These are phyloP conservation scores for Hofmannophila pseudospretella DNA, from an alignment of 2,888 invertebrate genomes.

Conservation along the genomic window DNA sequence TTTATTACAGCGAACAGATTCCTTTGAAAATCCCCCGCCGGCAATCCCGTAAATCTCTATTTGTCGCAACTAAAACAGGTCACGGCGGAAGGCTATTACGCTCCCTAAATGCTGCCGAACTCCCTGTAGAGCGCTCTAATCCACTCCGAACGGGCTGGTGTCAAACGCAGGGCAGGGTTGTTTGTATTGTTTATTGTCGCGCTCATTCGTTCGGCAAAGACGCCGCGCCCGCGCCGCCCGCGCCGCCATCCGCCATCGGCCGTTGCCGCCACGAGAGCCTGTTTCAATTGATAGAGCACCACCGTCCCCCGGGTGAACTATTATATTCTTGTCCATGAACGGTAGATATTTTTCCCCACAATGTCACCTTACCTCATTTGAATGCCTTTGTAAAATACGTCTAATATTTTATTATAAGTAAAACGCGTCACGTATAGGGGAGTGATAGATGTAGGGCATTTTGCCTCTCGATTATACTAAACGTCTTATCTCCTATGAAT, in stretches of 20 bases:
- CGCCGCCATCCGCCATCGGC: slow-evolving; percentile 31
- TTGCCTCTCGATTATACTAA: no score
- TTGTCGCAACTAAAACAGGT: slow-evolving; percentile 77
- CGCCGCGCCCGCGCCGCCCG: slow-evolving; percentile 36
- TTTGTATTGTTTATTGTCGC: slow-evolving; percentile 78
- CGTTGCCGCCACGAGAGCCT: slow-evolving; percentile 34
- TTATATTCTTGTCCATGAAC: slow-evolving; percentile 48
- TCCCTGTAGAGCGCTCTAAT: slow-evolving; percentile 73
- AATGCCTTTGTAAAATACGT: not conserved
- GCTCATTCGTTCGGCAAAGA: slow-evolving; percentile 67
- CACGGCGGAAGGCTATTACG: slow-evolving; percentile 75
- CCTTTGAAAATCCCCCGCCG: slow-evolving; percentile 56
- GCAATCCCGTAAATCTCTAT: slow-evolving; percentile 75
- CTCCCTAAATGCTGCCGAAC: slow-evolving; percentile 75
- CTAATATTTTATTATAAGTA: no score
- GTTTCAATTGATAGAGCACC: slow-evolving; percentile 65
- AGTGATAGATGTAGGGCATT: no score
- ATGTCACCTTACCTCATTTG: slow-evolving; percentile 34
- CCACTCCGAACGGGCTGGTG: slow-evolving; percentile 74
- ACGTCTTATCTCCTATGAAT: no score
- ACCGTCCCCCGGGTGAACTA: slow-evolving; percentile 43
- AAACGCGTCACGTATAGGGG: no score
- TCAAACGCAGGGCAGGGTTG: slow-evolving; percentile 75
- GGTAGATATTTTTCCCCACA: slow-evolving; percentile 43
- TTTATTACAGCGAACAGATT: slow-evolving; percentile 61